These are phyloP conservation scores for Zaprionus taronus DNA, from an alignment of 1,140 invertebrate species.

Conservation along the genomic window DNA sequence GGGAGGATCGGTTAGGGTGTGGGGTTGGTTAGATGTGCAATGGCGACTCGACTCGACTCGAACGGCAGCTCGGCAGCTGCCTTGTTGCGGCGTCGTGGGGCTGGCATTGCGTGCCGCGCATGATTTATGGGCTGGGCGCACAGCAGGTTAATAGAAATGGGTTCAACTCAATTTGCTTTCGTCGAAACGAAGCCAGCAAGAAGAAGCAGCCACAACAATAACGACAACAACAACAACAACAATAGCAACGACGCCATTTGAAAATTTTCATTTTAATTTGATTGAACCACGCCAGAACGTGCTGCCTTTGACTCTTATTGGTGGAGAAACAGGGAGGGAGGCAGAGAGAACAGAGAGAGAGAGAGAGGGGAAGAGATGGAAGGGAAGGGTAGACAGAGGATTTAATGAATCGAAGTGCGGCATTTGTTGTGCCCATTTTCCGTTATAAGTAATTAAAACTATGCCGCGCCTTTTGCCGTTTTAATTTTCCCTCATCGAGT, in stretches of 20 bases:
- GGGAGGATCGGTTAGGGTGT: neutral
- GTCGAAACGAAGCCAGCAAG: conserved; percentile 30
- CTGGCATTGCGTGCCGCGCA: conserved; percentile 55
- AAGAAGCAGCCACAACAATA: neutral
- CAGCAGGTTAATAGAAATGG: conserved; percentile 79
- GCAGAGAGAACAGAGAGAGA: neutral
- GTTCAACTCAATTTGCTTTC: conserved; percentile 72
- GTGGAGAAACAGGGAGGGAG: neutral
- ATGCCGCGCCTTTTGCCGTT: conserved; percentile 71
- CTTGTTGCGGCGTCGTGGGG: neutral
- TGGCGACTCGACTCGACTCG: neutral
- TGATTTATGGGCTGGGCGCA: conserved; percentile 67
- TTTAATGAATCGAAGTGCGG: conserved; percentile 36
- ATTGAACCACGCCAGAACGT: conserved; percentile 74
- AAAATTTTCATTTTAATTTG: conserved; percentile 64
- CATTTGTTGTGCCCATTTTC: conserved; percentile 32
- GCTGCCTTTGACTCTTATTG: conserved; percentile 39
- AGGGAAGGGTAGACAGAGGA: conserved; percentile 1
- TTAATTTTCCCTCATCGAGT: conserved; percentile 29
- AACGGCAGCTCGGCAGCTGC: neutral
- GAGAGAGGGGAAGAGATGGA: neutral
- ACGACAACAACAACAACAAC: conserved; percentile 17
- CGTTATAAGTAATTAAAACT: conserved; percentile 72
- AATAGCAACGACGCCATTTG: conserved; percentile 42
- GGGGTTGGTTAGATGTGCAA: conserved; percentile 1